phyloP scores from a whole-genome alignment of 2,113 vertebrate species.

The Stegastes partitus region DNA sequence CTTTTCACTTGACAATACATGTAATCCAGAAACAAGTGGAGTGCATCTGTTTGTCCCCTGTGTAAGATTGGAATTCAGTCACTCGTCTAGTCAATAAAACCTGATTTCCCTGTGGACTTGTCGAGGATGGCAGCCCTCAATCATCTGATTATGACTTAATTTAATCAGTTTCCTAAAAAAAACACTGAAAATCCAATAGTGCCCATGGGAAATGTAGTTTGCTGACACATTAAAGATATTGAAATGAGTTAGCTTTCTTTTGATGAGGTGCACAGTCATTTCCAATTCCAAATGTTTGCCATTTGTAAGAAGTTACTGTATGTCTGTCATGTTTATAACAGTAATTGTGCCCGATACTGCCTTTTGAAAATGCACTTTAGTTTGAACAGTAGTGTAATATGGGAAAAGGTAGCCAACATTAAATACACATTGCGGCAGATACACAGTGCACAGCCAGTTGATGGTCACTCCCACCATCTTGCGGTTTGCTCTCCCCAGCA shows the following conservation, averaged over 20 bases:
- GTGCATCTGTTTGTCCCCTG: slow-evolving; percentile 54
- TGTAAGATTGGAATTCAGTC: slow-evolving; percentile 43
- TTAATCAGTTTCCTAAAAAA: slow-evolving; percentile 52
- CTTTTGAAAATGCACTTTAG: slow-evolving; percentile 1
- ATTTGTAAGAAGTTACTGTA: slow-evolving; percentile 11
- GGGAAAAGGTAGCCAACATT: not conserved
- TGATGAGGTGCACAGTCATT: slow-evolving; percentile 1
- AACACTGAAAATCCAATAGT: slow-evolving; percentile 26
- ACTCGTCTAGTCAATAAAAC: slow-evolving; percentile 60
- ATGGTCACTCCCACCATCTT: slow-evolving; percentile 66
- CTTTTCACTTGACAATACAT: slow-evolving; percentile 53
- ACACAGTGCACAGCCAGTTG: slow-evolving; percentile 39
- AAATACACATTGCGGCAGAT: slow-evolving; percentile 20
- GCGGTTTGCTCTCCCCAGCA: slow-evolving; percentile 81
- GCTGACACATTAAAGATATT: slow-evolving; percentile 39
- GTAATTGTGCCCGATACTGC: not conserved
- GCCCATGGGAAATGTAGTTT: slow-evolving; percentile 28
- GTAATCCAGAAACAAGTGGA: slow-evolving; percentile 62
- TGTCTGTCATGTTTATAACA: not conserved
- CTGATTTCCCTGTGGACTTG: slow-evolving; percentile 67
- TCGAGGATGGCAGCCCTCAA: slow-evolving; percentile 63
- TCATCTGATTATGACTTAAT: slow-evolving; percentile 68
- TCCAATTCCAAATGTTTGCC: slow-evolving; percentile 18
- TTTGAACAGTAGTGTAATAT: not conserved
- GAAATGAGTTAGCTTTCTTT: slow-evolving; percentile 41